Evolutionary conservation across 2,113 vertebrate species (phyloP).

Genomic region (Entomyzon cyanotis): DNA sequence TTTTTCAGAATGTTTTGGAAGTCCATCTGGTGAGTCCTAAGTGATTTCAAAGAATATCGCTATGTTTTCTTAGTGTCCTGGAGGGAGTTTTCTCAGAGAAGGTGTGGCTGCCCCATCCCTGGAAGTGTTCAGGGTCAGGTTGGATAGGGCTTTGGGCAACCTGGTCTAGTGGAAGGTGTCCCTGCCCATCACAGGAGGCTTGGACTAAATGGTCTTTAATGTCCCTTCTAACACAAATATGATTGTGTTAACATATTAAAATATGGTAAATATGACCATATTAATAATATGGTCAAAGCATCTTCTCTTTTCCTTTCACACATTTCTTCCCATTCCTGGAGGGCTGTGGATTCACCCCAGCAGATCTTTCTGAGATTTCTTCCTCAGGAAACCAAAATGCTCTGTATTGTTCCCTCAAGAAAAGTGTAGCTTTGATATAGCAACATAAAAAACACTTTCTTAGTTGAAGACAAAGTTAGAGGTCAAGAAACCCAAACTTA

Average conservation of each 20-base stretch:
- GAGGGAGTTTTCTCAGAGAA: neutral
- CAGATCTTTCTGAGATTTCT: neutral
- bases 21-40: neutral
- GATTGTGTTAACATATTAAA: too few relatives aligned
- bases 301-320: neutral
- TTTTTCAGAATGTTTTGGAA: neutral
- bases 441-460: accelerated
- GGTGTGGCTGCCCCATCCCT: neutral
- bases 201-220: neutral
- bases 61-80: neutral
- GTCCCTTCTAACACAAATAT: neutral
- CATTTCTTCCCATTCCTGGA: neutral
- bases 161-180: neutral
- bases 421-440: neutral
- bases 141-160: neutral
- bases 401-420: neutral
- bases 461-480: neutral
- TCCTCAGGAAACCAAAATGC: neutral
- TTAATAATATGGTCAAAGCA: neutral
- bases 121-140: neutral
- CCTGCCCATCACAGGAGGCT: neutral
- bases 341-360: neutral
- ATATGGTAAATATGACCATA: too few relatives aligned
- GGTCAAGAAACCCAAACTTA: neutral
- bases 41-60: neutral